Evolutionary conservation across 2,888 invertebrate species (phyloP).

Genomic region (Atethmia centrago): DNA sequence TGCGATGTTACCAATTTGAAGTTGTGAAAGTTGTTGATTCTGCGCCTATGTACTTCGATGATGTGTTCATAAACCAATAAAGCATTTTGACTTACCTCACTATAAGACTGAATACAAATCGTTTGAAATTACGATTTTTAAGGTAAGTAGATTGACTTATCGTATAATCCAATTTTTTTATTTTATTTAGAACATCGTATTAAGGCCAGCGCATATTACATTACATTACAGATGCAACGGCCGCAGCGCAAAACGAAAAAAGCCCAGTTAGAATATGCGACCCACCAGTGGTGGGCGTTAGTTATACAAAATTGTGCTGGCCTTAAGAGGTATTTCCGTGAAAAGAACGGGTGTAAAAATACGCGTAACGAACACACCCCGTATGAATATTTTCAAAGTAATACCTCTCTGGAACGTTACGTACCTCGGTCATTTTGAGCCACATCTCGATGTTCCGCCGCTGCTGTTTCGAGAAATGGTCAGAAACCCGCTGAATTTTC

Average conservation of each 20-base stretch:
- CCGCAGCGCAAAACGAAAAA: not conserved
- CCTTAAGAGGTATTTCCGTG: not conserved
- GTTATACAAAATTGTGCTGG: not conserved
- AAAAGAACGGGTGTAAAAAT: not conserved
- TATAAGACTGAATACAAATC: not conserved
- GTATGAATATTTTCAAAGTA: not conserved
- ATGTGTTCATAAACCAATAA: not conserved
- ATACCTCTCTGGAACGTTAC: conserved; percentile 43
- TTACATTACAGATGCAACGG: not conserved
- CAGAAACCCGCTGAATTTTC: conserved; percentile 99
- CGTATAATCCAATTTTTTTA: not conserved
- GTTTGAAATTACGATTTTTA: not conserved
- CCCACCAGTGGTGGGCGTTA: not conserved
- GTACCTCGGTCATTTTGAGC: conserved; percentile 98
- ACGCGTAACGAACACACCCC: not conserved
- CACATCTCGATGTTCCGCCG: conserved; percentile 99
- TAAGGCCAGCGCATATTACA: conserved; percentile 2
- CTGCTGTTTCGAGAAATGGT: conserved; percentile 99
- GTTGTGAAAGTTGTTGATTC: not conserved
- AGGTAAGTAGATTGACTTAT: not conserved
- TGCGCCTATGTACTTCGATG: conserved; percentile 11
- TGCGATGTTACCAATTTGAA: not conserved
- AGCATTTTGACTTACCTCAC: conserved; percentile 11
- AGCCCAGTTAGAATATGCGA: not conserved
- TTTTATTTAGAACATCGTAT: not conserved